These are phyloP conservation scores for Drosophila crucigera DNA, from an alignment of 2,888 invertebrate genomes.

Conservation along the genomic window DNA sequence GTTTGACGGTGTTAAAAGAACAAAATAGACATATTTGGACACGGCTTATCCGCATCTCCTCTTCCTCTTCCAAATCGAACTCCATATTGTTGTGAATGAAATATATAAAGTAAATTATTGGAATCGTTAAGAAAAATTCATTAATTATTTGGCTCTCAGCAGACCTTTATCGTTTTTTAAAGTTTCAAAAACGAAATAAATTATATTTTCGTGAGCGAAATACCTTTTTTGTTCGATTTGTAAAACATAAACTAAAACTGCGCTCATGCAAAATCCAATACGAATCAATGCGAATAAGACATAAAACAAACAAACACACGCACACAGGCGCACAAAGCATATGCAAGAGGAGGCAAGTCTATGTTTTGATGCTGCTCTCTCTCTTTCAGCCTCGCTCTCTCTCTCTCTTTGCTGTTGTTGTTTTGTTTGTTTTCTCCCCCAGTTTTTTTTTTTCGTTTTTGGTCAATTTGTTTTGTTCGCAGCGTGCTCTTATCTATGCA, in stretches of 20 bases:
- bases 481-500: conserved; percentile 54
- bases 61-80: background rate
- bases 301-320: conserved; percentile 19
- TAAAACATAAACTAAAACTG: background rate
- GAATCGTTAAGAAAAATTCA: background rate
- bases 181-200: background rate
- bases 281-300: conserved; percentile 25
- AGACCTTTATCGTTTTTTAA: background rate
- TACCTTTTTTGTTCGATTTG: background rate
- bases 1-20: background rate
- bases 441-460: background rate
- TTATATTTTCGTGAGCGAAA: background rate
- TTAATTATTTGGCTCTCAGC: background rate
- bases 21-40: background rate
- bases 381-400: conserved; percentile 3
- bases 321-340: background rate
- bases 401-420: conserved; percentile 13
- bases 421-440: background rate
- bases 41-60: background rate
- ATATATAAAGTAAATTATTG: background rate
- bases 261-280: conserved; percentile 15
- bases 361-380: conserved; percentile 15
- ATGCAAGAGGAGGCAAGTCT: conserved; percentile 5
- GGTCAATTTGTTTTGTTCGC: conserved; percentile 30
- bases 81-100: background rate